Evolutionary conservation across 2,113 vertebrate genomes (phyloP).

Genomic region (Xiphophorus hellerii): DNA sequence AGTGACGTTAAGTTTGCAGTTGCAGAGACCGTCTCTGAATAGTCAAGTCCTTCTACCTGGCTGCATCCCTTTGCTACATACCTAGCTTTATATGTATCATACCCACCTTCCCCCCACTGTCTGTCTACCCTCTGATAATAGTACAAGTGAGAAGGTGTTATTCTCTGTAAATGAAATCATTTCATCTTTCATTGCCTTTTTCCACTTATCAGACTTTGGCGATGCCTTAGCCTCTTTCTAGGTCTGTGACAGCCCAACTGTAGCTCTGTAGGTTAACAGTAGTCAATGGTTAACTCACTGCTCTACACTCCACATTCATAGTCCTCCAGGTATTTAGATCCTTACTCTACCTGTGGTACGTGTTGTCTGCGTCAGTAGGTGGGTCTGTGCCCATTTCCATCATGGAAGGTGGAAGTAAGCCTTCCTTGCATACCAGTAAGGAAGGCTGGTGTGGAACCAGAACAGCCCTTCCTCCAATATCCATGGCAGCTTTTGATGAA

Average conservation of each 20-base stretch:
- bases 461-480: too few species aligned
- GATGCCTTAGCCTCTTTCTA: background rate
- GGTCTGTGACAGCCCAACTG: slow-evolving; percentile 4
- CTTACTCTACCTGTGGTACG: background rate
- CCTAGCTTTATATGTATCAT: background rate
- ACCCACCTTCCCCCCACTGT: background rate
- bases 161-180: background rate
- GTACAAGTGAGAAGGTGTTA: background rate
- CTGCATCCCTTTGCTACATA: background rate
- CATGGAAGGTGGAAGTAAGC: too few species aligned
- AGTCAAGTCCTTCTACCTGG: background rate
- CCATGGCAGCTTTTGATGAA: too few species aligned
- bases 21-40: background rate
- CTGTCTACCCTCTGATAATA: background rate
- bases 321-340: background rate
- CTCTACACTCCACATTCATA: slow-evolving; percentile 2
- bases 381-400: background rate
- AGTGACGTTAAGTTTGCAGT: background rate
- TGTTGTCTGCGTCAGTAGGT: background rate
- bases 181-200: background rate
- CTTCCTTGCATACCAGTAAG: too few species aligned
- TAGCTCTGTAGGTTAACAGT: background rate
- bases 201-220: background rate
- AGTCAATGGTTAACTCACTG: background rate
- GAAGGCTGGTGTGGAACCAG: too few species aligned